phyloP scores from a whole-genome alignment of 2,113 vertebrate species.

The Rhinoderma darwinii region DNA sequence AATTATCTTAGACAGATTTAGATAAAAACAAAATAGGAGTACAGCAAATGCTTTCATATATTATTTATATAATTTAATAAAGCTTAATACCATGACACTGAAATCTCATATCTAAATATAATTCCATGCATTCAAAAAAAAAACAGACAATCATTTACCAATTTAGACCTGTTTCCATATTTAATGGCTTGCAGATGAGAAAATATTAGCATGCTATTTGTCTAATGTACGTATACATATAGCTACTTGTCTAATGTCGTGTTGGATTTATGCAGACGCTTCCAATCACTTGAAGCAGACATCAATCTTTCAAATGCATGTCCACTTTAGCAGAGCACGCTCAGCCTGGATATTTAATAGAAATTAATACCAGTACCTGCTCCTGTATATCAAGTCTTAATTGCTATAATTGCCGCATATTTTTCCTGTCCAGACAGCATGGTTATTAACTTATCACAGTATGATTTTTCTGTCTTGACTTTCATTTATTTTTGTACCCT shows the following conservation, averaged over 20 bases:
- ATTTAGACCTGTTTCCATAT: background rate
- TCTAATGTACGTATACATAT: background rate
- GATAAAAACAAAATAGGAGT: too few species aligned
- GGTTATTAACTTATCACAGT: constrained; percentile 13
- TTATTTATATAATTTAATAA: too few species aligned
- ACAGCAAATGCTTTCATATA: too few species aligned
- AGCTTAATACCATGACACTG: background rate
- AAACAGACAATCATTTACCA: background rate
- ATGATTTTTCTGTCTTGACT: background rate
- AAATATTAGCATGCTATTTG: background rate
- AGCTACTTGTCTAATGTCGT: background rate
- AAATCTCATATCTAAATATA: background rate
- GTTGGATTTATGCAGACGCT: background rate
- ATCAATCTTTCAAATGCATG: constrained; percentile 2
- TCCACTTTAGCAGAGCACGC: background rate
- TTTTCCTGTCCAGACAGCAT: background rate
- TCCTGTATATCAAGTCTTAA: constrained; percentile 8
- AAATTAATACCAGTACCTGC: background rate
- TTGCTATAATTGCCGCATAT: constrained; percentile 32
- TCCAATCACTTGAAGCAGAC: background rate
- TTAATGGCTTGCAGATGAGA: constrained; percentile 1
- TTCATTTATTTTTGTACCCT: background rate
- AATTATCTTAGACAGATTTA: too few species aligned
- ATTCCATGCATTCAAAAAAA: background rate
- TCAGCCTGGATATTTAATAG: constrained; percentile 23